These are phyloP conservation scores for Patella ulyssiponensis DNA, from an alignment of 2,888 invertebrate genomes.

Conservation along the genomic window DNA sequence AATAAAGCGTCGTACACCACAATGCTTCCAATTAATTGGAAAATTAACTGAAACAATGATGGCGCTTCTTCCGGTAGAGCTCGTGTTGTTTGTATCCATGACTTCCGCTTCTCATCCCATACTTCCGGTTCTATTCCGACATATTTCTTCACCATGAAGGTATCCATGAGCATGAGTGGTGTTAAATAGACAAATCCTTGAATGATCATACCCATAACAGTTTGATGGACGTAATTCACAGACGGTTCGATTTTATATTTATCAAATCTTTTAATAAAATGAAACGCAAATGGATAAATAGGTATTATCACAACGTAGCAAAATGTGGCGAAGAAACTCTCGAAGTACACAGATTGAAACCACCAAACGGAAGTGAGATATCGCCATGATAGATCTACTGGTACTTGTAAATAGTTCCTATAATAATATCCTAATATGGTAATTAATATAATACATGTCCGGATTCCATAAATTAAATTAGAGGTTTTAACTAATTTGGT, in stretches of 20 bases:
- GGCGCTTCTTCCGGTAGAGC: conserved; percentile 56
- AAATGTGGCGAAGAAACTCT: conserved; percentile 58
- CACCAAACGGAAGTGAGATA: conserved; percentile 40
- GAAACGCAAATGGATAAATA: conserved; percentile 47
- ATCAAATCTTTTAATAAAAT: conserved; percentile 47
- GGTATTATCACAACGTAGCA: conserved; percentile 50
- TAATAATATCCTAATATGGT: not conserved
- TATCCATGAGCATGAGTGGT: conserved; percentile 59
- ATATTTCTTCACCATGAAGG: conserved; percentile 61
- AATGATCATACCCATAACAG: conserved; percentile 29
- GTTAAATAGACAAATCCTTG: conserved; percentile 51
- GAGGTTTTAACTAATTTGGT: not conserved
- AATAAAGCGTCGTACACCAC: conserved; percentile 60
- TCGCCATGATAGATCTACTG: conserved; percentile 40
- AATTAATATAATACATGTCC: not conserved
- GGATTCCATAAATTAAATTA: not conserved
- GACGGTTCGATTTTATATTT: conserved; percentile 53
- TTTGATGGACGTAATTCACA: conserved; percentile 45
- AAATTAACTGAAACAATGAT: conserved; percentile 39
- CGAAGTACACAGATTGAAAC: conserved; percentile 64
- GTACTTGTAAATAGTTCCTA: conserved; percentile 30
- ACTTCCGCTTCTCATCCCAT: conserved; percentile 42
- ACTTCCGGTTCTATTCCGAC: conserved; percentile 49
- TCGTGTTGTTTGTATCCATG: conserved; percentile 57
- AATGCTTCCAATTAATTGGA: conserved; percentile 46